phyloP scores from a whole-genome alignment of 2,797 vertebrate genomes.

The Myotis daubentonii region DNA sequence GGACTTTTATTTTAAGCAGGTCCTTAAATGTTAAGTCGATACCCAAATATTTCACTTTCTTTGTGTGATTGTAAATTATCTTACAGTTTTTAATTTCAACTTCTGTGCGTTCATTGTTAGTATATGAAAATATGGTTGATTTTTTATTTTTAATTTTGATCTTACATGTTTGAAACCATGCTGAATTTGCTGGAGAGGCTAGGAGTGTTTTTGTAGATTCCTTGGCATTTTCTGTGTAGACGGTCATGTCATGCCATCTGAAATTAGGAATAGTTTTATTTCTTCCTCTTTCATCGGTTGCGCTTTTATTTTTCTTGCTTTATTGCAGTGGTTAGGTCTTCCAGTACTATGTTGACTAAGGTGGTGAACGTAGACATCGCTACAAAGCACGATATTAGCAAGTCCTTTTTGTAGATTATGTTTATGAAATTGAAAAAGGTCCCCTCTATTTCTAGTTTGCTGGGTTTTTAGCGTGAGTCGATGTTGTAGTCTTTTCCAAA shows the following conservation, averaged over 20 bases:
- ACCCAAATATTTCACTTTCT: not conserved
- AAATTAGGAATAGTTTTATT: not conserved
- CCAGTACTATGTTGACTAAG: not conserved
- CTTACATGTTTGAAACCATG: not conserved
- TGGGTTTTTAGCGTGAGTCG: not conserved
- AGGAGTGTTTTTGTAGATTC: not conserved
- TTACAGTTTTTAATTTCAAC: not conserved
- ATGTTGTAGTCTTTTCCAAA: not conserved
- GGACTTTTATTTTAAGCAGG: conserved; percentile 2
- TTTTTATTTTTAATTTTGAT: not conserved
- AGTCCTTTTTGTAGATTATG: not conserved
- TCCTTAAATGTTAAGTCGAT: not conserved
- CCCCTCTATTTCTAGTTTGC: not conserved
- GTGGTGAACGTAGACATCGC: not conserved
- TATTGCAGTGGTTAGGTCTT: not conserved
- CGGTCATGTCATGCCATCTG: not conserved
- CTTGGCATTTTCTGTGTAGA: not conserved
- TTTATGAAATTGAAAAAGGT: not conserved
- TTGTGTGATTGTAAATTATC: not conserved
- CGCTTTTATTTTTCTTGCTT: conserved; percentile 24
- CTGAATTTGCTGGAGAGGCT: not conserved
- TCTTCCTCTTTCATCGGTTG: not conserved
- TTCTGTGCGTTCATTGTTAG: not conserved
- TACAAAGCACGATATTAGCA: not conserved
- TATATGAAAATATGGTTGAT: not conserved